Percentiles rank a stretch among this genome's conserved stretches.
These are phyloP conservation scores for Lordiphosa andalusiaca DNA, from an alignment of 2,888 invertebrate species.

Conservation along the genomic window DNA sequence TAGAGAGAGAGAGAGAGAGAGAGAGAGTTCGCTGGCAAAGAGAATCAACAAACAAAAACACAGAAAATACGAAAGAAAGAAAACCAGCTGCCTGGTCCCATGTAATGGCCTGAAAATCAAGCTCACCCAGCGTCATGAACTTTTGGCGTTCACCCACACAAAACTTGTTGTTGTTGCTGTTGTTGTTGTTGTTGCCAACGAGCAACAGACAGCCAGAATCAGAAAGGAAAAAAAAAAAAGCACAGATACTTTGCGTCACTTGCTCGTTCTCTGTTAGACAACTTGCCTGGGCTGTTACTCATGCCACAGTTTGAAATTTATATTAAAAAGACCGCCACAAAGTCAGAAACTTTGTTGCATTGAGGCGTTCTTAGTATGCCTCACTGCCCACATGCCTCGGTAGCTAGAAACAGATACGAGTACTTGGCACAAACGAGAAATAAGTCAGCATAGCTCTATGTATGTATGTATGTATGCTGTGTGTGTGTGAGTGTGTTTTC, in stretches of 20 bases:
- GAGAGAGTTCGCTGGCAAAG: conserved; percentile 27
- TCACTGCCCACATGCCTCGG: conserved; percentile 49
- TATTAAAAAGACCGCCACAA: conserved; percentile 47
- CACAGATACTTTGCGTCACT: conserved; percentile 39
- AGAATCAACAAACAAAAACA: conserved; percentile 48
- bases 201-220: conserved; percentile 36
- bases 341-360: conserved; percentile 36
- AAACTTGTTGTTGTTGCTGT: conserved; percentile 33
- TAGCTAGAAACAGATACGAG: not conserved
- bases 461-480: not conserved
- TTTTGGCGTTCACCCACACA: conserved; percentile 53
- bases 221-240: not conserved
- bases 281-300: conserved; percentile 29
- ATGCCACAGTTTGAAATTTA: conserved; percentile 42
- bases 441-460: conserved; percentile 21
- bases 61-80: conserved; percentile 9
- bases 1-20: conserved; percentile 9
- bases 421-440: conserved; percentile 29
- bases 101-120: conserved; percentile 70
- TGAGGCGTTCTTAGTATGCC: conserved; percentile 39
- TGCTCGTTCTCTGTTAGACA: conserved; percentile 35
- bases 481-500: too few species aligned
- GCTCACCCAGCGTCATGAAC: conserved; percentile 65
- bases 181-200: conserved; percentile 29
- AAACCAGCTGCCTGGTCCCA: conserved; percentile 20